Evolutionary conservation across 2,888 invertebrate genomes (phyloP), one percentile per base, ranked within the genome.

Genomic region (Cryptocheilus praepositus): DNA sequence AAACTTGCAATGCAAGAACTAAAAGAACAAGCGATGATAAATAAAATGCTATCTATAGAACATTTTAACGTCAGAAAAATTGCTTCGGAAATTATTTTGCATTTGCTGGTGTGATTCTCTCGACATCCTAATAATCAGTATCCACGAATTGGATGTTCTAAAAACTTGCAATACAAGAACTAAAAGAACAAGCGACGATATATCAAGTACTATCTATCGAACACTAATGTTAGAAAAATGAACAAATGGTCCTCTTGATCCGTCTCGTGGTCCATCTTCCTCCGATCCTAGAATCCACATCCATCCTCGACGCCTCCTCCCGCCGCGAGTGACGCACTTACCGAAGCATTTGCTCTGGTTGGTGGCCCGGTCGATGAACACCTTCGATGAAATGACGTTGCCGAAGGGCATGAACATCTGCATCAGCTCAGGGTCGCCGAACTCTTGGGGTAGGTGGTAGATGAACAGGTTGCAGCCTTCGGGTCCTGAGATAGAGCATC

Each of bases 291-390:
- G 55, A n/a, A 55, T 19, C 19, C 16, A 19, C 11, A 18, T 21
- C 19, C 43, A 15, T 43, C 36, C n/a, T 43, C 56, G 3, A 8
- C 15, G 15, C 25, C 13, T 7, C 49, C 25, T 60, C 3, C 21
- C 69, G 53, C 63, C 15, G 58, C 51, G 53, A 59, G 53, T 68
- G 70, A 63, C 55, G 64, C 77, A 91, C 96, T 93, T 91, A 99
- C 99, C 99, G 91, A 99, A 99, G 92, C 99, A 99, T 93, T 99
- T 99, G 93, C 98, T 98, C 92, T 99, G 99, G 91, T 99, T 99
- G 88, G 99, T 99, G 89, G 98, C 99, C 85, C 99, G 95, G 91
- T 99, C 99, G 89, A 99, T 98, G 92, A 99, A 99, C 85, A 99
- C 99, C 93, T 99, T 99, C 90, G 99, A 98, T 92, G 98, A 98